Conservation (phyloP, 2,888 invertebrate species). For the Ichneumon xanthorius region DNA sequence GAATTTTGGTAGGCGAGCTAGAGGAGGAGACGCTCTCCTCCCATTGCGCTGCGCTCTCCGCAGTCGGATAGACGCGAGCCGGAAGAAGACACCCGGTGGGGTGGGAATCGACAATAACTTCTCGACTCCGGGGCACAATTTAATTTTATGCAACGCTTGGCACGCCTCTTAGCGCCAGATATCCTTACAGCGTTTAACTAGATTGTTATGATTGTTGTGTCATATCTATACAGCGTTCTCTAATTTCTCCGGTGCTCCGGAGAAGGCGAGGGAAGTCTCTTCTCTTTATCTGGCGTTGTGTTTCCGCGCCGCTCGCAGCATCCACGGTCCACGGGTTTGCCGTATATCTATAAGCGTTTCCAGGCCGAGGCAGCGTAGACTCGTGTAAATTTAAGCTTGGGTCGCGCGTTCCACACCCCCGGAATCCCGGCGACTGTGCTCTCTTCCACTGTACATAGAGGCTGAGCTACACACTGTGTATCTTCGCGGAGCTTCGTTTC, state of each 20-base stretch:
- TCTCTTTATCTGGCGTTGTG: conserved; percentile 3
- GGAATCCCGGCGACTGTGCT: conserved; percentile 58
- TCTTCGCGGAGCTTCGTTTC: conserved; percentile 70
- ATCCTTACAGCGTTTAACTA: conserved; percentile 85
- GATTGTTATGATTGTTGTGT: conserved; percentile 84
- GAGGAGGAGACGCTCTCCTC: conserved; percentile 42
- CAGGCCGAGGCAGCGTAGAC: conserved; percentile 43
- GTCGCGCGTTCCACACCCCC: conserved; percentile 55
- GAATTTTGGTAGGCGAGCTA: conserved; percentile 50
- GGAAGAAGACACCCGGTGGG: conserved; percentile 67
- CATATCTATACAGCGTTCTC: conserved; percentile 56
- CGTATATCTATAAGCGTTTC: conserved; percentile 34
- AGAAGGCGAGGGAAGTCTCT: conserved; percentile 11
- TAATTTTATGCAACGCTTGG: conserved; percentile 85
- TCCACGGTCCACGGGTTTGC: neutral
- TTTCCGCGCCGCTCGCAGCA: conserved; percentile 61
- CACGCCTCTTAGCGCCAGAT: conserved; percentile 84
- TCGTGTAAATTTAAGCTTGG: conserved; percentile 63
- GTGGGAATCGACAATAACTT: conserved; percentile 84
- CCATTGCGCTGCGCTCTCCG: conserved; percentile 54
- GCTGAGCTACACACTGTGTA: conserved; percentile 22
- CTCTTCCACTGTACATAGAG: conserved; percentile 27
- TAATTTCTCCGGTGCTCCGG: conserved; percentile 58
- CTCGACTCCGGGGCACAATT: conserved; percentile 83
- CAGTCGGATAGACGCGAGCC: conserved; percentile 60